Evolutionary conservation across 2,113 vertebrate species (phyloP).

Genomic region (Prolemur simus): DNA sequence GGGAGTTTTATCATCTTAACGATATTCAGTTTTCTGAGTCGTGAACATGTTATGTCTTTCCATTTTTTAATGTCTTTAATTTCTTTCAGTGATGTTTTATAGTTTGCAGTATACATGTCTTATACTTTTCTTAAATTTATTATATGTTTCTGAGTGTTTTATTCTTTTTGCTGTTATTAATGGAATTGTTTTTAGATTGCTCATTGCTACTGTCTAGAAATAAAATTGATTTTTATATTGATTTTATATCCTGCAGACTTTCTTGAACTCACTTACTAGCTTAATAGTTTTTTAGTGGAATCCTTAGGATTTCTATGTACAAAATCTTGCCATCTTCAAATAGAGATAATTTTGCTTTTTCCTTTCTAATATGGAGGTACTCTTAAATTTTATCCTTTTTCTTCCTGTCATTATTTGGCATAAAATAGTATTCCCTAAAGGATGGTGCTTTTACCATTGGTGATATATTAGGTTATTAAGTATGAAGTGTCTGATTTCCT

Average conservation of each 20-base stretch:
- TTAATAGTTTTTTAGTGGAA: neutral
- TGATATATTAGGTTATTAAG: neutral
- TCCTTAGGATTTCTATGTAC: neutral
- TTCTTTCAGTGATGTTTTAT: slow-evolving; percentile 31
- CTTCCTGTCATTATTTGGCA: neutral
- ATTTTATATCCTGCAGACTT: neutral
- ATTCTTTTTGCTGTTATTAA: neutral
- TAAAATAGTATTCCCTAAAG: slow-evolving; percentile 3
- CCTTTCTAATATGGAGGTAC: neutral
- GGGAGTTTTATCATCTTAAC: neutral
- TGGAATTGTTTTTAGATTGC: neutral
- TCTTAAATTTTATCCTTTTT: slow-evolving; percentile 5
- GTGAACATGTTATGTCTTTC: neutral
- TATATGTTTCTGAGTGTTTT: neutral
- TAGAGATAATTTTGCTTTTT: slow-evolving; percentile 27
- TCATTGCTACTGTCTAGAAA: slow-evolving; percentile 9
- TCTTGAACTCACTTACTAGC: neutral
- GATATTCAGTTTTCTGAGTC: neutral
- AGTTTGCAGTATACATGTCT: neutral
- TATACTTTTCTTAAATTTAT: slow-evolving; percentile 4
- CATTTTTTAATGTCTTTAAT: neutral
- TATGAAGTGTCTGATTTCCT: no score
- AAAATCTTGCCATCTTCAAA: neutral
- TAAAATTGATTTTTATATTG: neutral
- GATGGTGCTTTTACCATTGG: neutral